phyloP scores from a whole-genome alignment of 2,113 vertebrate genomes.

The Grus americana region DNA sequence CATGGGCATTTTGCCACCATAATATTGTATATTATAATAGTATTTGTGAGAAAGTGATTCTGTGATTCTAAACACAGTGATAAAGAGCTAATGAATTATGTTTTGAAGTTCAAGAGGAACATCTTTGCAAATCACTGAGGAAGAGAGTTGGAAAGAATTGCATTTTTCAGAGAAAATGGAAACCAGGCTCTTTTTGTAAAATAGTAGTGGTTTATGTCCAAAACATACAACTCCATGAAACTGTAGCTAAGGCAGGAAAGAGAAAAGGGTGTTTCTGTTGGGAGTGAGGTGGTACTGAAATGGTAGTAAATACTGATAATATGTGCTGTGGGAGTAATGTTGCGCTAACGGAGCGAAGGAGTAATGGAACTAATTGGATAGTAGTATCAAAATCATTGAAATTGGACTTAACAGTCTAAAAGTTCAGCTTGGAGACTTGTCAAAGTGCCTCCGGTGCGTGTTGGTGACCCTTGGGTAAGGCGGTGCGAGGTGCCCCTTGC shows the following conservation, averaged over 20 bases:
- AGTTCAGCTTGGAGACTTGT: neutral
- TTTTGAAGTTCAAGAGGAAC: neutral
- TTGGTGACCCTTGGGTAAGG: neutral
- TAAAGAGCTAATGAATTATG: neutral
- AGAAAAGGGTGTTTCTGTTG: neutral
- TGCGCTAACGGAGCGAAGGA: neutral
- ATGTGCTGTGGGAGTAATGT: neutral
- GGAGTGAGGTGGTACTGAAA: neutral
- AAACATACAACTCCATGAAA: neutral
- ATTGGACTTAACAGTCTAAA: neutral
- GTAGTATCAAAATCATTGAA: neutral
- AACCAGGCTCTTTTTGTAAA: neutral
- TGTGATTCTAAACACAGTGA: neutral
- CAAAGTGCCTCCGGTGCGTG: rapidly evolving
- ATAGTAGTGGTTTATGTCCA: neutral
- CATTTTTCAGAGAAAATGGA: neutral
- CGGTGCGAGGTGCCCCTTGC: neutral
- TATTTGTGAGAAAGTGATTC: neutral
- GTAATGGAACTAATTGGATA: neutral
- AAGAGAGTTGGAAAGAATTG: neutral
- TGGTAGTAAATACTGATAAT: neutral
- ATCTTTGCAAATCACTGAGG: neutral
- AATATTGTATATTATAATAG: neutral
- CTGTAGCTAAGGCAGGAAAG: neutral
- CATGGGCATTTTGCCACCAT: neutral